A percentile compares a stretch with the other conserved stretches of the same genome.
phyloP scores from a whole-genome alignment of 2,797 vertebrate species.

The Sebastes vulpes region DNA sequence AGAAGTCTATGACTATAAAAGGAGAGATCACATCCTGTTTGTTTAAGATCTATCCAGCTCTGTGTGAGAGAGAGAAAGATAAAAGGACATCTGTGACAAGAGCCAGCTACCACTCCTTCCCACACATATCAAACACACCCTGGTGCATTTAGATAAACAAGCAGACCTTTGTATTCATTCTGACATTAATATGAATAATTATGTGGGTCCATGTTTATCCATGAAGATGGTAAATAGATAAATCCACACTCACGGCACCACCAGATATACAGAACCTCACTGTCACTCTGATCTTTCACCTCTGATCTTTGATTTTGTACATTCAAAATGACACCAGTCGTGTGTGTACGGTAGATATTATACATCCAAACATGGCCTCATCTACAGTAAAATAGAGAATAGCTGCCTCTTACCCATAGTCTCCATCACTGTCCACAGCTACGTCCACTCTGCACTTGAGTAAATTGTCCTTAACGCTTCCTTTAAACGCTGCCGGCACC shows the following conservation, averaged over 20 bases:
- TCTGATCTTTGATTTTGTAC: not conserved
- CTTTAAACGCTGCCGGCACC: not conserved
- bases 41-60: not conserved
- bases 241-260: not conserved
- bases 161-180: not conserved
- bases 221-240: not conserved
- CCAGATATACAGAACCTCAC: not conserved
- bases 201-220: not conserved
- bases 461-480: not conserved
- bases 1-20: slow-evolving; percentile 19
- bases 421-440: slow-evolving; percentile 58
- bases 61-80: not conserved
- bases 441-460: not conserved
- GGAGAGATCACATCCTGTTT: not conserved
- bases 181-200: not conserved
- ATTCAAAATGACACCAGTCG: not conserved
- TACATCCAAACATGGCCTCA: not conserved
- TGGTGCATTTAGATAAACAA: not conserved
- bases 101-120: not conserved
- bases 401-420: slow-evolving; percentile 70
- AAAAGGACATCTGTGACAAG: not conserved
- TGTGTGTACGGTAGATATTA: not conserved
- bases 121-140: not conserved
- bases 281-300: not conserved
- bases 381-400: not conserved